Evolutionary conservation across 1,140 invertebrate species (phyloP), one percentile per base, ranked within the genome.

Genomic region (Pygmarrhopalites habei): DNA sequence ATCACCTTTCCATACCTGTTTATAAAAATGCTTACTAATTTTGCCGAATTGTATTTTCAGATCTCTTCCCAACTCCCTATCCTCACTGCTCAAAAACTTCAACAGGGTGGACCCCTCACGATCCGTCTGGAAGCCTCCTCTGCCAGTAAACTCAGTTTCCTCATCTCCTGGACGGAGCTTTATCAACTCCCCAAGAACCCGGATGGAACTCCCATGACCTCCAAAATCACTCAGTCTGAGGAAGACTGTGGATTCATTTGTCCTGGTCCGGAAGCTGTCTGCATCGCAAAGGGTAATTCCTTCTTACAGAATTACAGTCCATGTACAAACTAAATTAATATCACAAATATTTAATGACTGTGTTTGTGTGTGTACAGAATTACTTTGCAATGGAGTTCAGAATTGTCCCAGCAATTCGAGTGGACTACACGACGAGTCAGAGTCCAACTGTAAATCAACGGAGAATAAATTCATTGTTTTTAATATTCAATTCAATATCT

Each of bases 101-200:
- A 68, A 35, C 81, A 81, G 32, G 72, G 71, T 35, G 71, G 72
- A 25, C 73, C 70, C 39, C 59, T 72, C 17, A 73, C 69, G 30
- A 72, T 73, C 0, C 79, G 79, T 58, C 79, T 81, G 60, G 82
- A 83, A 65, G 79, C 69, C 12, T 23, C 59, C 32, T 86, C 88
- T 0, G 86, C 89, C 0, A 86, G 87, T 0, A 78, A 86, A 58
- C 86, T 89, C 1, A 84, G 87, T 1, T 92, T 93, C 72, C 88
- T 89, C 74, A 85, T 93, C 28, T 86, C 86, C 2, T 93, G 89
- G 89, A 92, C 89, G 2, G 89, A 92, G 71, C 77, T 92, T n/a
- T 90, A 84, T 72, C 89, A 91, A 74, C 76, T 92, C 63, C 88
- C 89, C 0, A 80, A 88, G 58, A 90, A 91, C 73, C 81, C 82